Percentiles rank a stretch among this genome's conserved stretches.
Conservation (phyloP, 2,113 vertebrate genomes). For the Chauna torquata region DNA sequence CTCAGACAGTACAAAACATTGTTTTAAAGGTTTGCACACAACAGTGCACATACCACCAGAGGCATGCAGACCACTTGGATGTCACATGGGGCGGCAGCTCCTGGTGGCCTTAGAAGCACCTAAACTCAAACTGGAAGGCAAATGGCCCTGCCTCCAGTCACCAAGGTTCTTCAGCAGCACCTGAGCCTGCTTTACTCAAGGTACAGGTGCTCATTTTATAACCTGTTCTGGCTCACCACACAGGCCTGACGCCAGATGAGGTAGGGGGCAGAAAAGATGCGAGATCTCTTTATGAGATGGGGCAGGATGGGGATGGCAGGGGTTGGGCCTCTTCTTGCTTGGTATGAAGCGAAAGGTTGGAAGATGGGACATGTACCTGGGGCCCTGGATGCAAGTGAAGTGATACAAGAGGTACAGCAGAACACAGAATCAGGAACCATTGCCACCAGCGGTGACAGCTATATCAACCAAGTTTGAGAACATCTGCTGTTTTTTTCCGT, state of each 20-base stretch:
- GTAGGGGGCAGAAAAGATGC: neutral
- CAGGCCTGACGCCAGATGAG: neutral
- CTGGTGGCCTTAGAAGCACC: neutral
- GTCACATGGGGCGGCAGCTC: neutral
- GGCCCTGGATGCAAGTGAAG: neutral
- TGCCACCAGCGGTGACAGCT: neutral
- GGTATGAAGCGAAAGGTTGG: neutral
- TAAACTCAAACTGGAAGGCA: neutral
- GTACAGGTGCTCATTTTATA: neutral
- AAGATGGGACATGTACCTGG: neutral
- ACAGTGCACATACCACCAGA: neutral
- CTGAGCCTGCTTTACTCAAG: neutral
- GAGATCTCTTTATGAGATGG: neutral
- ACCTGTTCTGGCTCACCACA: neutral
- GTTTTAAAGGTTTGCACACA: neutral
- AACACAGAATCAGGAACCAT: neutral
- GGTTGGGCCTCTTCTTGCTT: neutral
- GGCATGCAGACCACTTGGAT: neutral
- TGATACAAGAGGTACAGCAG: neutral
- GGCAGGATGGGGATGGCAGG: neutral
- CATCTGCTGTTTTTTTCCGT: neutral
- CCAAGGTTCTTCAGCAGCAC: neutral
- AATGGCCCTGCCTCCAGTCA: neutral
- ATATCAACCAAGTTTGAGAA: neutral
- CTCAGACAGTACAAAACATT: neutral